Base-by-base conservation (phyloP, 2,888 invertebrate species). In the Sisyra terminalis region DNA sequence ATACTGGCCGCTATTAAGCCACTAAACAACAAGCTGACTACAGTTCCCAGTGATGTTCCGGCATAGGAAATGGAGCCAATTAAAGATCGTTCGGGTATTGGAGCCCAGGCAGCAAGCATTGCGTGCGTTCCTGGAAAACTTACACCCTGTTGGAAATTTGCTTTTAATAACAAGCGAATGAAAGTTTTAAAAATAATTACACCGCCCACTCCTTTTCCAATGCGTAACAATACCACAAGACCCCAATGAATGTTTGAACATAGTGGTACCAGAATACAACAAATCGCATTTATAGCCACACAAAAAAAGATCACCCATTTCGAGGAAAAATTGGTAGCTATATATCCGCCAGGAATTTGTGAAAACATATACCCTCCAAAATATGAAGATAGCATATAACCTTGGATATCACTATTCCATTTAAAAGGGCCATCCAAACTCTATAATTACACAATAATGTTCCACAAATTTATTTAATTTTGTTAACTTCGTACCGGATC, bases 81-180 rank as follows among this genome's bases (percentile, higher is more conserved):
- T 18, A 85, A 73, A 49, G 84, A 81, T 40, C 90, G 73, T 60
- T 94, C 93, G 17, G 73, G 68, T 0, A 90, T 88, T 2, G 92
- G 92, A 1, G 90, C 84, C 93, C 93, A 94, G 44, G 79, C 73
- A 0, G 90, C 82, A 51, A 87, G 66, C 65, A 94, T 66, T 3
- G 86, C 81, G 59, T 93, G 90, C 82, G 89, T 86, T 0, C 87
- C n/a, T n/a, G n/a, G n/a, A n/a, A n/a, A n/a, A n/a, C n/a, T n/a
- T n/a, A n/a, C n/a, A n/a, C n/a, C n/a, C n/a, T n/a, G n/a, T n/a
- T n/a, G n/a, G n/a, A n/a, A n/a, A n/a, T n/a, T n/a, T n/a, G n/a
- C n/a, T n/a, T n/a, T n/a, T n/a, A n/a, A n/a, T n/a, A n/a, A n/a
- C n/a, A n/a, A n/a, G n/a, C n/a, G n/a, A 36, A 38, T 6, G 16